Evolutionary conservation across 2,888 invertebrate species (phyloP).

Genomic region (Drosophila limbata): DNA sequence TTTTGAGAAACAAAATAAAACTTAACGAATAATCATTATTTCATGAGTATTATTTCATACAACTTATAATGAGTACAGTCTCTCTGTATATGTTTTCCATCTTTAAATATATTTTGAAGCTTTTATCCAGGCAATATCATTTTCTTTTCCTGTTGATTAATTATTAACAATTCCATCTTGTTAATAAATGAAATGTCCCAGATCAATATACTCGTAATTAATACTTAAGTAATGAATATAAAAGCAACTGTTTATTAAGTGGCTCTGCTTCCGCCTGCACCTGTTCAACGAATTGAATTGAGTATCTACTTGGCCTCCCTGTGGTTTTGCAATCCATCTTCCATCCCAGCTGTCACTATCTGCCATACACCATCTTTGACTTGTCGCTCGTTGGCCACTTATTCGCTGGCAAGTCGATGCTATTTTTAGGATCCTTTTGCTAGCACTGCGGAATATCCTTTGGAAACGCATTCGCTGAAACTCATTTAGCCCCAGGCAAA

Average conservation of each 20-base stretch:
- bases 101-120: not conserved
- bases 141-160: conserved; percentile 3
- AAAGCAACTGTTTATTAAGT: conserved; percentile 4
- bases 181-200: conserved; percentile 9
- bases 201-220: conserved; percentile 5
- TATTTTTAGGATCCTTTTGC: conserved; percentile 14
- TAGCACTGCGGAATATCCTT: conserved; percentile 1
- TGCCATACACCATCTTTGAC: conserved; percentile 4
- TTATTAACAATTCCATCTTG: not conserved
- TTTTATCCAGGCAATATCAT: not conserved
- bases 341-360: conserved; percentile 6
- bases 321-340: conserved; percentile 9
- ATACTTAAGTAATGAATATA: conserved; percentile 17
- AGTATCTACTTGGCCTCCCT: not conserved
- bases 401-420: conserved; percentile 8
- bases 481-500: conserved; percentile 8
- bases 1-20: too few species aligned
- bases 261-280: not conserved
- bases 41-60: too few species aligned
- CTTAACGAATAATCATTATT: too few species aligned
- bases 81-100: too few species aligned
- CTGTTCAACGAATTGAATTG: not conserved
- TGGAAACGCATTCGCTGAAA: not conserved
- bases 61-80: too few species aligned
- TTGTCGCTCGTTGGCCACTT: conserved; percentile 11